Conservation (phyloP, 2,797 vertebrate species). For the Pseudomugil gertrudae region DNA sequence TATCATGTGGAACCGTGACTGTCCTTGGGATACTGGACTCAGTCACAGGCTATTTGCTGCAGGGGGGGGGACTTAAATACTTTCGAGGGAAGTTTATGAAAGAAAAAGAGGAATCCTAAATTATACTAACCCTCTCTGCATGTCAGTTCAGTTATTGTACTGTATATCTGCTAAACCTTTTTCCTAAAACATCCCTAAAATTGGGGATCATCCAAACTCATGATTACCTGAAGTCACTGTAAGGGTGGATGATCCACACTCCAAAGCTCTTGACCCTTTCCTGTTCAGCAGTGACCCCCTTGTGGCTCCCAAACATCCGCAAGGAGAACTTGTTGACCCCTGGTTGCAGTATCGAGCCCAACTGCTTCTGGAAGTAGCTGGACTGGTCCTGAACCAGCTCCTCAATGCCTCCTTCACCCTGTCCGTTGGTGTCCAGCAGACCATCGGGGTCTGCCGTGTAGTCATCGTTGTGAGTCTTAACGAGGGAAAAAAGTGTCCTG, state of each 20-base stretch:
- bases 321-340: conserved; percentile 97
- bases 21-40: conserved; percentile 58
- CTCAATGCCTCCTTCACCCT: conserved; percentile 43
- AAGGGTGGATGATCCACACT: conserved; percentile 95
- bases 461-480: conserved; percentile 75
- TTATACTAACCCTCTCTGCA: not conserved
- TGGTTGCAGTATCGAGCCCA: conserved; percentile 90
- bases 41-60: not conserved
- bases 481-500: conserved; percentile 72
- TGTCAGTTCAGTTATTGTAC: not conserved
- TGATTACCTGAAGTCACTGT: conserved; percentile 95
- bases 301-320: conserved; percentile 95
- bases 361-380: conserved; percentile 84
- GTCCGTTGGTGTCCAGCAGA: conserved; percentile 52
- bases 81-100: conserved; percentile 21
- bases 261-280: conserved; percentile 92
- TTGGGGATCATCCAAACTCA: not conserved
- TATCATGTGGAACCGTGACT: conserved; percentile 67
- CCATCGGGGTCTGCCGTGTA: conserved; percentile 73
- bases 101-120: not conserved
- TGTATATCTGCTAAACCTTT: not conserved
- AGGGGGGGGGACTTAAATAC: conserved; percentile 10
- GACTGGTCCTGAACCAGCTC: conserved; percentile 55
- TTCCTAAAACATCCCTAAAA: not conserved
- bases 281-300: conserved; percentile 93